Evolutionary conservation across 2,888 invertebrate species (phyloP).

Genomic region (Xestobium rufovillosum): DNA sequence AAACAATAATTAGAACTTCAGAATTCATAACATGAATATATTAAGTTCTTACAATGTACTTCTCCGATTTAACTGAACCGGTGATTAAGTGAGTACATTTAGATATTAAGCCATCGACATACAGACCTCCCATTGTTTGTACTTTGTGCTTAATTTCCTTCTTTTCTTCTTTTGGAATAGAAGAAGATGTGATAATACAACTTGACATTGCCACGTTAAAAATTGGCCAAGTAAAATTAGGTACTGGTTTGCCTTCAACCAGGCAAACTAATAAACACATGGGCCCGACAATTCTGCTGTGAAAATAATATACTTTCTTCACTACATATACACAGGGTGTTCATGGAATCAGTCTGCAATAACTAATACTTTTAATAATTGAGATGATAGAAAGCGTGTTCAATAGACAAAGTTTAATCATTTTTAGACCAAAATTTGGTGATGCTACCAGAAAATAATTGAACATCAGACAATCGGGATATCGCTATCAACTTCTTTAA

Average conservation of each 20-base stretch:
- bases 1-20: slow-evolving; percentile 18
- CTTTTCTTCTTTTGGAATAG: slow-evolving; percentile 41
- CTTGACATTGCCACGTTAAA: slow-evolving; percentile 76
- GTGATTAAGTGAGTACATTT: slow-evolving; percentile 77
- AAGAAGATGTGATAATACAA: slow-evolving; percentile 58
- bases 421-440: no score
- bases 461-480: no score
- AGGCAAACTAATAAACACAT: slow-evolving; percentile 70
- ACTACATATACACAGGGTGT: no score
- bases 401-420: no score
- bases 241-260: slow-evolving; percentile 62
- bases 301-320: no score
- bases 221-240: slow-evolving; percentile 67
- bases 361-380: no score
- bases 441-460: no score
- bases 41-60: slow-evolving; percentile 56
- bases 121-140: slow-evolving; percentile 71
- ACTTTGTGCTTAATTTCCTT: slow-evolving; percentile 55
- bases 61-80: slow-evolving; percentile 65
- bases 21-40: slow-evolving; percentile 1
- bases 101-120: slow-evolving; percentile 53
- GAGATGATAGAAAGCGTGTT: no score
- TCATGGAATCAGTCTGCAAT: no score
- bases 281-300: slow-evolving; percentile 73
- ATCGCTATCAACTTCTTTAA: no score